Evolutionary conservation across 2,797 vertebrate species (phyloP).

Genomic region (Acropternis orthonyx): DNA sequence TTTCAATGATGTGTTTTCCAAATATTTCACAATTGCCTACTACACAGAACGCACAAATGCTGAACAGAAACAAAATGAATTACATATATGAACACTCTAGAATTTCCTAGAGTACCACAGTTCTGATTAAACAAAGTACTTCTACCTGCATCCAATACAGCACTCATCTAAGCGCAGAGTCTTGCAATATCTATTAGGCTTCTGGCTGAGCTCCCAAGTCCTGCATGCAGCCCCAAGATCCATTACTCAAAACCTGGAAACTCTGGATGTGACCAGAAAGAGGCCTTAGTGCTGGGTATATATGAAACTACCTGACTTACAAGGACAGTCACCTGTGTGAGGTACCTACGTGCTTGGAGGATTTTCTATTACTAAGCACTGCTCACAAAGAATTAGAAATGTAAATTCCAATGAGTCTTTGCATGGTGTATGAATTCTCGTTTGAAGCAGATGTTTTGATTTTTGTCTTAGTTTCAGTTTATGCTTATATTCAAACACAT

Average conservation of each 20-base stretch:
- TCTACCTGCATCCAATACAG: not conserved
- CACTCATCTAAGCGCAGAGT: not conserved
- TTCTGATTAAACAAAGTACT: conserved; percentile 43
- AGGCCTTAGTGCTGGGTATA: not conserved
- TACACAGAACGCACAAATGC: not conserved
- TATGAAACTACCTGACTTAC: not conserved
- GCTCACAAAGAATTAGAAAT: not conserved
- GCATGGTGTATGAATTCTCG: not conserved
- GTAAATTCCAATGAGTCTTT: not conserved
- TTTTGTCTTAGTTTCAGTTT: not conserved
- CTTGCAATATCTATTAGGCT: conserved; percentile 3
- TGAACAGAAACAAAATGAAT: conserved; percentile 40
- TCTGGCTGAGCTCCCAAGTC: not conserved
- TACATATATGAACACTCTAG: not conserved
- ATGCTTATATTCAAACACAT: not conserved
- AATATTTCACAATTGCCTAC: conserved; percentile 54
- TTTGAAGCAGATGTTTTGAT: not conserved
- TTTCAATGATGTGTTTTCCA: conserved; percentile 52
- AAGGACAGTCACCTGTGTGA: not conserved
- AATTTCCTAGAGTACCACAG: conserved; percentile 43
- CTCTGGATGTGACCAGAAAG: not conserved
- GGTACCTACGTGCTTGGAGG: not conserved
- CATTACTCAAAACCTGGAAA: not conserved
- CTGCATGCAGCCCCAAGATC: not conserved
- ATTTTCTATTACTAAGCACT: not conserved